Base-by-base conservation (phyloP, 2,113 vertebrate genomes). In the Genyomyrus donnyi region DNA sequence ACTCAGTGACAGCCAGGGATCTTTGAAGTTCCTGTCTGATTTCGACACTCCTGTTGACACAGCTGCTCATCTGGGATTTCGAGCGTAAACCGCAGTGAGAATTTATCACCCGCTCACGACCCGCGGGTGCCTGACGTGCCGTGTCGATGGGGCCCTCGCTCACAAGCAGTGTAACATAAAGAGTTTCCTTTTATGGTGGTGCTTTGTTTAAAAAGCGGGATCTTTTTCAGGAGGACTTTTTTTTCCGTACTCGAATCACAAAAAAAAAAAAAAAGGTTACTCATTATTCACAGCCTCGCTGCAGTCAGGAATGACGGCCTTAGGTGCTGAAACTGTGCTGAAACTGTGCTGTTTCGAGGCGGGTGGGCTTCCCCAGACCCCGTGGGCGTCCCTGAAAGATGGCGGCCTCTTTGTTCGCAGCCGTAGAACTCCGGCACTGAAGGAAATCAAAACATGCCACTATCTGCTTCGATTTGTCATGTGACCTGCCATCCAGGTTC, bases 161-260 rank as follows among this genome's bases (percentile, higher is more conserved):
- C 86, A 5, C 6, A 10, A 19, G 39, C 53, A n/a, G 39, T 10
- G 19, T 31, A 27, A 19, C 45, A n/a, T 48, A 50, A 88, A 66
- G 21, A 48, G 24, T 50, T 24, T 50, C 88, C 48, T 89, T 89
- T 89, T 89, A 77, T 49, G 88, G 88, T 11, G 24, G 46, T 50
- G 88, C 53, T 49, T 74, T 70, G 58, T 74, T 49, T 88, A 45
- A 66, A 24, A 62, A 45, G 17, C 19, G 2, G 70, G 46, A 53
- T 53, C 15, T 52, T 89, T 42, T 52, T 15, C 56, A 19, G 35
- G 42, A 48, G n/a, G 31, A 21, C n/a, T 9, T 88, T 49, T 17
- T 42, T 19, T 13, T 31, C n/a, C 11, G 9, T 70, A 31, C 62
- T 80, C 5, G 17, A 42, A 80, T 80, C 35, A 42, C 15, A 39